Evolutionary conservation across 2,113 vertebrate genomes (phyloP).

Genomic region (Rhodinocichla rosea): DNA sequence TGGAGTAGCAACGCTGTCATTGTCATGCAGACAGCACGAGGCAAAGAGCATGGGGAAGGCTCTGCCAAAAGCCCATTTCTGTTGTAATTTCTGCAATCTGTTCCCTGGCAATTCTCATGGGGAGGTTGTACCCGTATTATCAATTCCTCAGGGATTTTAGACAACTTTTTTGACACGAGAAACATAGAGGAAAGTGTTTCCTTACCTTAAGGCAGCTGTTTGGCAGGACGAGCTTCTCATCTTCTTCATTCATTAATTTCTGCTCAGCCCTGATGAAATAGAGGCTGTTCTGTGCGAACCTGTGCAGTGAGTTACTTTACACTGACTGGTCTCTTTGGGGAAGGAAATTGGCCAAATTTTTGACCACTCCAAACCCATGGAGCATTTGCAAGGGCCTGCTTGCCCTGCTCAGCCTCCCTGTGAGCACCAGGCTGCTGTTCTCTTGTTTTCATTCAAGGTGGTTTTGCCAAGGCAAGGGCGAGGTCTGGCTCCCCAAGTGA

Average conservation of each 20-base stretch:
- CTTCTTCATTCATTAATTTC: not conserved
- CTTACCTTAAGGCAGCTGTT: not conserved
- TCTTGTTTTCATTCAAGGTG: not conserved
- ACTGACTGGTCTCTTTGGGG: not conserved
- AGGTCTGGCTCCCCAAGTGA: not conserved
- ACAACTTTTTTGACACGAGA: not conserved
- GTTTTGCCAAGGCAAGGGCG: not conserved
- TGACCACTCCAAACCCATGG: not conserved
- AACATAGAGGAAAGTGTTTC: not conserved
- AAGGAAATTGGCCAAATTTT: not conserved
- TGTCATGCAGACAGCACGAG: not conserved
- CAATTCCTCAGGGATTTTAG: not conserved
- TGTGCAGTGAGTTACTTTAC: not conserved
- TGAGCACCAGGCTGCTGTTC: not conserved
- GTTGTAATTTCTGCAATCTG: not conserved
- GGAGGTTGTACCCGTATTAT: not conserved
- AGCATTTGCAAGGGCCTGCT: not conserved
- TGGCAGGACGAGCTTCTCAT: not conserved
- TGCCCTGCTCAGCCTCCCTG: not conserved
- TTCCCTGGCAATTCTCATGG: not conserved
- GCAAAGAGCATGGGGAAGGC: not conserved
- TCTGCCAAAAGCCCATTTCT: not conserved
- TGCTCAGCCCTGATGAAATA: not conserved
- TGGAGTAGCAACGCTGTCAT: fast-evolving
- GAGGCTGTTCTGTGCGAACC: not conserved